Evolutionary conservation across 2,888 invertebrate genomes (phyloP).

Genomic region (Apodemia hepburni): DNA sequence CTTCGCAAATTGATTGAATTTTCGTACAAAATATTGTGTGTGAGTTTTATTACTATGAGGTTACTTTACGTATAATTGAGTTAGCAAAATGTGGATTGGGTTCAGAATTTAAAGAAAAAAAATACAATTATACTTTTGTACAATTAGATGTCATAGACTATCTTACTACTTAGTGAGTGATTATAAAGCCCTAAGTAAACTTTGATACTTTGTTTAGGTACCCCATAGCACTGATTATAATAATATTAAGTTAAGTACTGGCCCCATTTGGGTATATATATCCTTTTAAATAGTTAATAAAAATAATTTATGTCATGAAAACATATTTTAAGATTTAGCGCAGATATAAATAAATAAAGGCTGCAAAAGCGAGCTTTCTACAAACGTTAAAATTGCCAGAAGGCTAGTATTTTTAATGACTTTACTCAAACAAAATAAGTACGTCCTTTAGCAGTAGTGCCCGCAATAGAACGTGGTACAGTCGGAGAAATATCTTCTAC

Average conservation of each 20-base stretch:
- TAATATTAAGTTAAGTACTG: not conserved
- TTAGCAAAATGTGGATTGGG: not conserved
- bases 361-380: not conserved
- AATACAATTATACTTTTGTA: not conserved
- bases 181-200: not conserved
- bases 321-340: not conserved
- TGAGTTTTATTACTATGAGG: constrained; percentile 29
- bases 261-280: not conserved
- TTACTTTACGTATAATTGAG: constrained; percentile 54
- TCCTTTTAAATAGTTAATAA: not conserved
- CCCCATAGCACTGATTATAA: not conserved
- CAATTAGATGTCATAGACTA: not conserved
- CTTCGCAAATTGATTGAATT: constrained; percentile 53
- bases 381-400: not conserved
- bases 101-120: not conserved
- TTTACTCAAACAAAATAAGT: constrained; percentile 69
- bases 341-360: not conserved
- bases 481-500: constrained; percentile 73
- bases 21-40: constrained; percentile 57
- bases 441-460: constrained; percentile 62
- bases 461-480: constrained; percentile 60
- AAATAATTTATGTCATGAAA: not conserved
- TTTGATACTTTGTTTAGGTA: not conserved
- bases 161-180: not conserved
- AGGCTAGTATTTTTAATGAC: constrained; percentile 17